Base-by-base conservation (phyloP, 2,113 vertebrate genomes). In the Phoxinus phoxinus region DNA sequence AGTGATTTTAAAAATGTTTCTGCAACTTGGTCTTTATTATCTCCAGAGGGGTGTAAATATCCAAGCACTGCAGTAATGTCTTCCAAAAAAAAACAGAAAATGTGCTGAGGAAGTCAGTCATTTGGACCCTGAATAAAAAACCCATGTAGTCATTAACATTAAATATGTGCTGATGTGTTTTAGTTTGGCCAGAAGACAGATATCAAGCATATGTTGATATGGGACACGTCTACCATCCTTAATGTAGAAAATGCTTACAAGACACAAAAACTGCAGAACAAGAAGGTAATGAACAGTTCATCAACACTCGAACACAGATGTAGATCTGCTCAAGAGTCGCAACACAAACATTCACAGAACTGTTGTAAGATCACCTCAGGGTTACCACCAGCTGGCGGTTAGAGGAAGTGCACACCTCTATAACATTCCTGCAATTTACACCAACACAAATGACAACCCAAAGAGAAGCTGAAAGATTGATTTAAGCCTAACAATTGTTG, bases 361-460 rank as follows among this genome's bases (percentile, higher is more conserved):
- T 15, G 32, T 59, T 44, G 53, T 41, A 72, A 80, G 48, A 87
- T 59, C 32, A 71, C 86, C 78, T 88, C 87, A 69, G 85, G 86
- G 63, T 78, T 80, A 88, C 86, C 90, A 81, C 85, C 90, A 90
- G 72, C 87, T 90, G 90, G 84, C 46, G 63, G 37, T 72, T 48
- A 79, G 51, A 77, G 77, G 87, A 72, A 89, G 19, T 81, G 74
- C 85, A 89, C 48, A 73, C 56, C 17, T 63, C 15, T 41, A 53
- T 23, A 81, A n/a, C 27, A 35, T 27, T 27, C 11, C 41, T 21
- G 2, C 37, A 32, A n/a, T 48, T n/a, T 51, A 69, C 41, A 69
- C 44, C 19, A 12, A 6, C 15, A 69, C 61, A 63, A 61, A 61
- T 35, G 48, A 77, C 27, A 77, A 11, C n/a, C 13, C 44, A 27